Evolutionary conservation across 1,140 invertebrate species (phyloP).

Genomic region (Musca domestica): DNA sequence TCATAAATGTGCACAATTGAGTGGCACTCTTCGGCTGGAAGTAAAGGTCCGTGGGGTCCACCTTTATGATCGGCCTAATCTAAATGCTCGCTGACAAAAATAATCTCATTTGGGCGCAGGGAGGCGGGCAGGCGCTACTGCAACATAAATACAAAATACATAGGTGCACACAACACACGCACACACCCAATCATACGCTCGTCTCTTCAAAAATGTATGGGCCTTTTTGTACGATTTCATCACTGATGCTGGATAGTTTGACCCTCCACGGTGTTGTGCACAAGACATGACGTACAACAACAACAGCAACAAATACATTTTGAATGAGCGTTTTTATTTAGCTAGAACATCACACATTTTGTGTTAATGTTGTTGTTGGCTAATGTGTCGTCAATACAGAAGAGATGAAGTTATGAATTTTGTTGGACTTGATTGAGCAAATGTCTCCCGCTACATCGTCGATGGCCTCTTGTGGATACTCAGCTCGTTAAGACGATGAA

Average conservation of each 20-base stretch:
- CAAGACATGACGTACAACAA: too few species aligned
- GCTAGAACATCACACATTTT: too few species aligned
- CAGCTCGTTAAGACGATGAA: too few species aligned
- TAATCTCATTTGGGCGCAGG: neutral
- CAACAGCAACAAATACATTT: too few species aligned
- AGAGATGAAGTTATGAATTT: neutral
- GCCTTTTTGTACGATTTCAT: too few species aligned
- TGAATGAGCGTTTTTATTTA: too few species aligned
- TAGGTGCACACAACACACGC: too few species aligned
- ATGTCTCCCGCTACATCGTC: neutral
- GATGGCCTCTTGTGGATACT: neutral
- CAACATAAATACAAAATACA: too few species aligned
- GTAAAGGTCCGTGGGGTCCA: slow-evolving; percentile 24
- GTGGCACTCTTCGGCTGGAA: neutral
- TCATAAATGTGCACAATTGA: neutral
- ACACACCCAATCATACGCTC: too few species aligned
- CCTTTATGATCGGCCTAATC: slow-evolving; percentile 5
- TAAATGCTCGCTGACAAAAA: neutral
- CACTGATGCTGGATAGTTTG: neutral
- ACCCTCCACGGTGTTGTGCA: slow-evolving; percentile 8
- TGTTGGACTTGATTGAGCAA: neutral
- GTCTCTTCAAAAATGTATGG: too few species aligned
- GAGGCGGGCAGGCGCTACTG: too few species aligned
- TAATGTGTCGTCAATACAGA: neutral
- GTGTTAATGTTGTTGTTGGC: neutral